These are phyloP conservation scores for Puntigrus tetrazona DNA, from an alignment of 2,113 vertebrate genomes.

Conservation along the genomic window DNA sequence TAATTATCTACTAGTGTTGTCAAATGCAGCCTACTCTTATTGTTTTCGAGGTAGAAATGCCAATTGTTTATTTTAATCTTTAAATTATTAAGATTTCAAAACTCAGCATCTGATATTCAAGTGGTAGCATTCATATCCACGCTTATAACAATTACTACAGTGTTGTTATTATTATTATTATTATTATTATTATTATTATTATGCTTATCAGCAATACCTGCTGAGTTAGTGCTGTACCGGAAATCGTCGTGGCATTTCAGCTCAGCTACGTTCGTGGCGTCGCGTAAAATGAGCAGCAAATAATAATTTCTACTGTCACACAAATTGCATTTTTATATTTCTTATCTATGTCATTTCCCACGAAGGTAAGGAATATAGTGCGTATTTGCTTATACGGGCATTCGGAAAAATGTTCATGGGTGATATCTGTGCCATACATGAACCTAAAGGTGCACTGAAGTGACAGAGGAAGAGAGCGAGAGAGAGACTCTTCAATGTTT, in stretches of 20 bases:
- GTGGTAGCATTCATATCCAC: not conserved
- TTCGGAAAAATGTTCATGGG: not conserved
- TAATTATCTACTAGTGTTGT: not conserved
- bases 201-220: not conserved
- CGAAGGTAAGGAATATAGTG: not conserved
- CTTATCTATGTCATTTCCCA: not conserved
- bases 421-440: not conserved
- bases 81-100: too few species aligned
- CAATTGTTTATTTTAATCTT: not conserved
- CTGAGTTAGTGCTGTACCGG: not conserved
- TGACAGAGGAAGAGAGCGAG: conserved; percentile 1
- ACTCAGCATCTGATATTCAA: not conserved
- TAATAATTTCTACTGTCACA: not conserved
- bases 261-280: not conserved
- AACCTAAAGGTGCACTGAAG: conserved; percentile 6
- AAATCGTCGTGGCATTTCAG: not conserved
- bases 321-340: not conserved
- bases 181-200: not conserved
- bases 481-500: conserved; percentile 76
- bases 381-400: not conserved
- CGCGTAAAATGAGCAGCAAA: not conserved
- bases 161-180: not conserved
- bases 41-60: not conserved
- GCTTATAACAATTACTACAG: not conserved
- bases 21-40: not conserved